Conservation (phyloP, 2,888 invertebrate genomes). For the Opisthograptis luteolata region DNA sequence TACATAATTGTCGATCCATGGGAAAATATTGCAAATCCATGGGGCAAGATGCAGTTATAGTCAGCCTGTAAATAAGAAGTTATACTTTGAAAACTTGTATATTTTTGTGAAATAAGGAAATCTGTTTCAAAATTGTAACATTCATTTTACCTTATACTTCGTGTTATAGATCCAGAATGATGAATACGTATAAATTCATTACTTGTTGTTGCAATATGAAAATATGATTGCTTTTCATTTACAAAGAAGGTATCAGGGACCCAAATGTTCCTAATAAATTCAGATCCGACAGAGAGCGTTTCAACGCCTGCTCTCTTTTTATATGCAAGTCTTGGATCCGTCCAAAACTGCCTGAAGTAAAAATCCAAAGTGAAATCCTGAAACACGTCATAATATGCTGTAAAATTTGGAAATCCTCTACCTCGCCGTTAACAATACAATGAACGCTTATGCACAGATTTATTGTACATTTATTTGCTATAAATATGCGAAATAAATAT, state of each 20-base stretch:
- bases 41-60: slow-evolving; percentile 97
- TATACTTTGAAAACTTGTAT: too few species aligned
- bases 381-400: slow-evolving; percentile 45
- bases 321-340: slow-evolving; percentile 96
- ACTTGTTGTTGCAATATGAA: slow-evolving; percentile 99
- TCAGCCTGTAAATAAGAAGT: slow-evolving; percentile 89
- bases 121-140: too few species aligned
- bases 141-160: slow-evolving; percentile 98
- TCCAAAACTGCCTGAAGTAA: slow-evolving; percentile 99
- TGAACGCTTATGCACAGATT: too few species aligned
- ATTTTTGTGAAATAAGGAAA: too few species aligned
- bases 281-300: slow-evolving; percentile 96
- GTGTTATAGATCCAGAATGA: slow-evolving; percentile 96
- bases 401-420: slow-evolving; percentile 27
- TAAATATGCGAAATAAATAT: too few species aligned
- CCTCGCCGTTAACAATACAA: too few species aligned
- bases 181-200: slow-evolving; percentile 99
- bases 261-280: slow-evolving; percentile 99
- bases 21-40: slow-evolving; percentile 98
- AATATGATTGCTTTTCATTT: slow-evolving; percentile 99
- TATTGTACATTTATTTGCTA: too few species aligned
- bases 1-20: slow-evolving; percentile 97
- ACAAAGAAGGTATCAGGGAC: slow-evolving; percentile 99
- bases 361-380: slow-evolving; percentile 98
- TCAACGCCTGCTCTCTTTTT: slow-evolving; percentile 94